Evolutionary conservation across 2,797 vertebrate species (phyloP).

Genomic region (Cyclura pinguis): DNA sequence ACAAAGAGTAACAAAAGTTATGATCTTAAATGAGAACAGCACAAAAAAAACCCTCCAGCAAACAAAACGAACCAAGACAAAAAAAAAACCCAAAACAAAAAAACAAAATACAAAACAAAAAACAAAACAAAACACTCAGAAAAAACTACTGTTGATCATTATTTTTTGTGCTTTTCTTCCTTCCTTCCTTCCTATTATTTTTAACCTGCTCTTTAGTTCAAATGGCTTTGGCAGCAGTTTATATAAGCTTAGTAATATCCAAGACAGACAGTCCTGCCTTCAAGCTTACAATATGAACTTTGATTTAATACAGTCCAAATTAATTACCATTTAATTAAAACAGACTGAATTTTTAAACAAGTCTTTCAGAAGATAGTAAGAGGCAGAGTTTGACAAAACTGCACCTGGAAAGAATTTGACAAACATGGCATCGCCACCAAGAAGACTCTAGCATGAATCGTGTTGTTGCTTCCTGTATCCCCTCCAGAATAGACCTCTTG

Average conservation of each 20-base stretch:
- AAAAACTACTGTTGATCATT: background rate
- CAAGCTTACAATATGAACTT: background rate
- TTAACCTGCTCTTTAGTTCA: background rate
- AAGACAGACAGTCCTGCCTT: background rate
- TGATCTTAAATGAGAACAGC: background rate
- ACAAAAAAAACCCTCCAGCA: background rate
- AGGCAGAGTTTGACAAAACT: background rate
- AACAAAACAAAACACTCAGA: background rate
- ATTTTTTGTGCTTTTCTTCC: background rate
- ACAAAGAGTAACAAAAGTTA: background rate
- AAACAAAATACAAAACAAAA: background rate
- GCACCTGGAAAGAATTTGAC: background rate
- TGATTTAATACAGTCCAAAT: slow-evolving; percentile 1
- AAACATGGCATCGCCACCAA: background rate
- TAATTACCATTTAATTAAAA: slow-evolving; percentile 8
- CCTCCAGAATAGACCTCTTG: too few relatives aligned
- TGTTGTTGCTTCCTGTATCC: too few relatives aligned
- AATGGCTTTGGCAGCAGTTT: background rate
- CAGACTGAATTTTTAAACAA: background rate
- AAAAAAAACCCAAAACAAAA: background rate
- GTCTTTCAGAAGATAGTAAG: background rate
- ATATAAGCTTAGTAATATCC: background rate
- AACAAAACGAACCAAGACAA: too few relatives aligned
- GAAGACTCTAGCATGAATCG: background rate
- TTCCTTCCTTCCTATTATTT: background rate